Evolutionary conservation across 2,888 invertebrate species (phyloP).

Genomic region (Apantesis nais): DNA sequence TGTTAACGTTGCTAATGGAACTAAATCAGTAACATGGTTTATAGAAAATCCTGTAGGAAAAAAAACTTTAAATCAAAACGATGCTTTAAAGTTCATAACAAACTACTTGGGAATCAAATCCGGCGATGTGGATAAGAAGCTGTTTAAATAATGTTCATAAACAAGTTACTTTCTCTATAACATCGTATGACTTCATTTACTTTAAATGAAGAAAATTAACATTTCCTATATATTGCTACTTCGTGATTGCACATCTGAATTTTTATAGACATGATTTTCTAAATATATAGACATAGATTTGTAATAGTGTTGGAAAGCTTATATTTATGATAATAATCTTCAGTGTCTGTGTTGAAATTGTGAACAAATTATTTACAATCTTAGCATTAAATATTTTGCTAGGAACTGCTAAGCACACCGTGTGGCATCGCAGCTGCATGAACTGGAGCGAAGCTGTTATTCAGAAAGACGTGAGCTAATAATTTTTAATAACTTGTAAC

Average conservation of each 20-base stretch:
- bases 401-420: too few species aligned
- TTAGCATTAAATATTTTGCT: neutral
- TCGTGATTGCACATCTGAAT: neutral
- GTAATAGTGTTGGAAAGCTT: neutral
- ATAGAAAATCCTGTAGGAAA: constrained; percentile 89
- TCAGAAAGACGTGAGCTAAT: too few species aligned
- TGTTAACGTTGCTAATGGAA: constrained; percentile 86
- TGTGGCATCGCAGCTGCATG: too few species aligned
- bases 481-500: too few species aligned
- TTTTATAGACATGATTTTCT: neutral
- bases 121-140: constrained; percentile 55
- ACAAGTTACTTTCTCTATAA: neutral
- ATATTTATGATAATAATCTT: neutral
- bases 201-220: neutral
- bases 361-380: neutral
- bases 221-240: neutral
- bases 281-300: neutral
- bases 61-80: constrained; percentile 59
- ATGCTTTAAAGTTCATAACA: constrained; percentile 63
- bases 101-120: constrained; percentile 63
- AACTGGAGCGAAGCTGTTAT: too few species aligned
- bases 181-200: neutral
- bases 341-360: neutral
- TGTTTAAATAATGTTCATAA: constrained; percentile 46
- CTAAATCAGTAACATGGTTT: constrained; percentile 84